A percentile compares a stretch with the other conserved stretches of the same genome.
phyloP scores from a whole-genome alignment of 2,113 vertebrate species.

The Oncorhynchus keta region DNA sequence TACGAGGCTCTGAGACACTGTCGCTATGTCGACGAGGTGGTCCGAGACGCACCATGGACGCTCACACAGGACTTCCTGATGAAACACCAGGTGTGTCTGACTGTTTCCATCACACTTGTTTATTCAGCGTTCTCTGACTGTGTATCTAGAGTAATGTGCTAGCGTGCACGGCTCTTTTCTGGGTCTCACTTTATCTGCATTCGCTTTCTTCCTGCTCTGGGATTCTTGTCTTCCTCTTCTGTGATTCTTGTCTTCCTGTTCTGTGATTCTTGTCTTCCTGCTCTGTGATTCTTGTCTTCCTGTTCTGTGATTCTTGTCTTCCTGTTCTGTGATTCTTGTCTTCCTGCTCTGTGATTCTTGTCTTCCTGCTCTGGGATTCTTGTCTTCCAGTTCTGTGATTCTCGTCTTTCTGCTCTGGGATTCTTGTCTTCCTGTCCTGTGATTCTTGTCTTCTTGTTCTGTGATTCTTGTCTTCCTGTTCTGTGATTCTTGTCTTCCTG shows the following conservation, averaged over 20 bases:
- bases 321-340: neutral
- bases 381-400: conserved; percentile 8
- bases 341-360: conserved; percentile 28
- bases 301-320: too few relatives aligned
- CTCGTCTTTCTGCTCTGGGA: neutral
- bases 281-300: too few relatives aligned
- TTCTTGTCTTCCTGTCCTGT: neutral
- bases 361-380: conserved; percentile 10
- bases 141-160: neutral
- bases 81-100: conserved; percentile 88
- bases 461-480: conserved; percentile 24
- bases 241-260: too few relatives aligned
- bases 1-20: conserved; percentile 96
- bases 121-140: too few relatives aligned
- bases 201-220: neutral
- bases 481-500: conserved; percentile 13
- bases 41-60: conserved; percentile 96
- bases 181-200: neutral
- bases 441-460: conserved; percentile 15
- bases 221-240: too few relatives aligned
- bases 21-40: conserved; percentile 96
- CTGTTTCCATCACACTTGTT: neutral
- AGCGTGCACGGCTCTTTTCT: neutral
- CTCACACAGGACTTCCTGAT: conserved; percentile 92
- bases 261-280: too few relatives aligned